Conservation (phyloP, 2,113 vertebrate genomes). For the Forbesichthys papilliferus region DNA sequence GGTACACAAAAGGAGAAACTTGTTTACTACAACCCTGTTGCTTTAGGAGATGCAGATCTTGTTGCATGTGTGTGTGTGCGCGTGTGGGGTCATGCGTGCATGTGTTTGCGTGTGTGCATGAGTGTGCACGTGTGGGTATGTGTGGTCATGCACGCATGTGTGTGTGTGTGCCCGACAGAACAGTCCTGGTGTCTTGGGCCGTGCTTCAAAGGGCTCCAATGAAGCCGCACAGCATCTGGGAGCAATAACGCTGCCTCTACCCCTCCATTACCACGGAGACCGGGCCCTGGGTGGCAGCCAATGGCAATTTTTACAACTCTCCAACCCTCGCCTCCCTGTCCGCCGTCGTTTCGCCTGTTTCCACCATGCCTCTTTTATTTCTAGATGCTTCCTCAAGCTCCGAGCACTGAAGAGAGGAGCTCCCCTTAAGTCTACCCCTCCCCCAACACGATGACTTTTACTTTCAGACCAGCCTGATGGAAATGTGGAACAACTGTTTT, state of each 20-base stretch:
- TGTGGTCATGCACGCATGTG: constrained; percentile 43
- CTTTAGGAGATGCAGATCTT: constrained; percentile 52
- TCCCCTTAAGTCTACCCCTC: constrained; percentile 29
- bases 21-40: constrained; percentile 52
- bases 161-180: constrained; percentile 60
- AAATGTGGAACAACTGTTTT: no score
- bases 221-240: constrained; percentile 79
- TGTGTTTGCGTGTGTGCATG: constrained; percentile 21
- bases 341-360: not conserved
- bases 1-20: constrained; percentile 12
- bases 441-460: constrained; percentile 33
- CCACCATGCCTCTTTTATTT: not conserved
- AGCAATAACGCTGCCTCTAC: constrained; percentile 80
- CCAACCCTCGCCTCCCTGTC: constrained; percentile 63
- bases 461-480: no score
- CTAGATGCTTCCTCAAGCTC: no score
- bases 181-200: constrained; percentile 75
- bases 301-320: constrained; percentile 76
- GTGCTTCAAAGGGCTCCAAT: constrained; percentile 76
- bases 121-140: constrained; percentile 28
- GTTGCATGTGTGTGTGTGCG: constrained; percentile 12
- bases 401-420: not conserved
- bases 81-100: constrained; percentile 13
- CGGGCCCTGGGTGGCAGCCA: constrained; percentile 79
- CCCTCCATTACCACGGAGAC: constrained; percentile 82